These are phyloP conservation scores for Ryuthela nishihirai DNA, from an alignment of 2,888 invertebrate genomes.

Conservation along the genomic window DNA sequence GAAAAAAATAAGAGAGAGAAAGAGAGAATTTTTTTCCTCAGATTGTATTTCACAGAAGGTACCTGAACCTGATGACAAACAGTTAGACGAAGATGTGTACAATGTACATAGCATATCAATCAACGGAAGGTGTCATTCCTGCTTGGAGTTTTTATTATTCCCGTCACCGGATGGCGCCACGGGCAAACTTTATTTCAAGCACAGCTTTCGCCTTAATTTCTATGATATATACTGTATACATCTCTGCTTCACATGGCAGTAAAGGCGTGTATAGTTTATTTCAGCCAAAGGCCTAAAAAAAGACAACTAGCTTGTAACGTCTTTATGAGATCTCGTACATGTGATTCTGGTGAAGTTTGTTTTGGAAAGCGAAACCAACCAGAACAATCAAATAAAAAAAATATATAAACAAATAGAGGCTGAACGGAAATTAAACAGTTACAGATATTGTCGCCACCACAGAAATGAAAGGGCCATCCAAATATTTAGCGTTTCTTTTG, in stretches of 20 bases:
- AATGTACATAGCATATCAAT: conserved; percentile 39
- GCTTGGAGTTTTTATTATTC: conserved; percentile 39
- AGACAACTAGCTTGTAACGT: too few species aligned
- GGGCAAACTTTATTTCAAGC: conserved; percentile 39
- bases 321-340: too few species aligned
- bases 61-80: conserved; percentile 31
- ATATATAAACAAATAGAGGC: too few species aligned
- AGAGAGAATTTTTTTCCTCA: conserved; percentile 12
- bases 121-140: conserved; percentile 34
- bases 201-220: conserved; percentile 39
- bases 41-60: conserved; percentile 15
- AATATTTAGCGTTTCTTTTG: too few species aligned
- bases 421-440: too few species aligned
- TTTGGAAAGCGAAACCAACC: too few species aligned
- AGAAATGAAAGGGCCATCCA: too few species aligned
- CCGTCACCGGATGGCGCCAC: conserved; percentile 37
- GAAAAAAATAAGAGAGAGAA: conserved; percentile 7
- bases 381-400: too few species aligned
- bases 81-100: conserved; percentile 36
- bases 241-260: conserved; percentile 39
- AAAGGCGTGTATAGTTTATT: too few species aligned
- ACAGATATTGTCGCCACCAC: too few species aligned
- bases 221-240: conserved; percentile 36
- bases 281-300: too few species aligned
- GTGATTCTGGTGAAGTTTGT: too few species aligned